A percentile compares a stretch with the other conserved stretches of the same genome.
Conservation (phyloP, 1,140 invertebrate species). For the Sycophila sp. region DNA sequence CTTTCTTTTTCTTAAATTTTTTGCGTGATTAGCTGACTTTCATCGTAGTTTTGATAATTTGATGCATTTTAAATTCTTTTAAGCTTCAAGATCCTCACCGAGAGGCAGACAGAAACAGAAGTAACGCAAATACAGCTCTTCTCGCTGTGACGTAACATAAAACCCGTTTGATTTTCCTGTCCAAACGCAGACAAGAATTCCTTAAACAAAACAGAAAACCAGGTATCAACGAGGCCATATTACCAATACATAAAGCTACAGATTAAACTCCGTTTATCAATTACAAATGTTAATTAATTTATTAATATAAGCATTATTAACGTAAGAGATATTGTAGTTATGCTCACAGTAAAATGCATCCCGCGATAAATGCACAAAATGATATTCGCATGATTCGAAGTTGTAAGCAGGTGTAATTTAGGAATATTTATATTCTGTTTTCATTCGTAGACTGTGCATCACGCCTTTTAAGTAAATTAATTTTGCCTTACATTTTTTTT, state of each 20-base stretch:
- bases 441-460: neutral
- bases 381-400: too few relatives aligned
- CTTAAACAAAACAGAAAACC: too few relatives aligned
- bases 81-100: too few relatives aligned
- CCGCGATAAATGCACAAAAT: too few relatives aligned
- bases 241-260: too few relatives aligned
- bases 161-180: neutral
- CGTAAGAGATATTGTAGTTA: neutral
- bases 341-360: neutral
- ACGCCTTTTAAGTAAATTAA: neutral
- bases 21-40: neutral
- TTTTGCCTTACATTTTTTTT: conserved; percentile 1
- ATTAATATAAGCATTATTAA: too few relatives aligned
- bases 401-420: neutral
- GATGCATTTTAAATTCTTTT: neutral
- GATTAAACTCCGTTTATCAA: neutral
- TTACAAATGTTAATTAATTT: too few relatives aligned
- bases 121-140: neutral
- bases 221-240: too few relatives aligned
- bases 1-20: neutral
- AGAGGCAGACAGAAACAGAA: too few relatives aligned
- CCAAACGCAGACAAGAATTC: neutral
- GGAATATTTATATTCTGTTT: neutral
- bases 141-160: neutral
- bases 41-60: neutral